These are phyloP conservation scores for Zaprionus obscuricornis DNA, from an alignment of 2,888 invertebrate species.

Conservation along the genomic window DNA sequence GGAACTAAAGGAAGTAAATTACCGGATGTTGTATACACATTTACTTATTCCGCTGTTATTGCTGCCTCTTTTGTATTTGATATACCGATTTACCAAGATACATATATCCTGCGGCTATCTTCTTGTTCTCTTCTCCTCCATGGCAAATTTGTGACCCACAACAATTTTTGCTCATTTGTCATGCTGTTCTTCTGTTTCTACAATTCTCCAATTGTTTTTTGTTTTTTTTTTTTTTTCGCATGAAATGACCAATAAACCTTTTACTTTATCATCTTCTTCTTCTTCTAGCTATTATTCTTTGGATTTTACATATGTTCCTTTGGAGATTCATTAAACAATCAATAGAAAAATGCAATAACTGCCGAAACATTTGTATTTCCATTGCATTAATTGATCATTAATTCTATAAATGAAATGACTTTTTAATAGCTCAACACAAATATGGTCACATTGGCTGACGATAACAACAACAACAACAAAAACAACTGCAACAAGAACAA, in stretches of 20 bases:
- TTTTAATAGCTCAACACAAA: slow-evolving; percentile 60
- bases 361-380: not conserved
- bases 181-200: slow-evolving; percentile 35
- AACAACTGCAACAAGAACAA: slow-evolving; percentile 30
- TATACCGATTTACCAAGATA: slow-evolving; percentile 61
- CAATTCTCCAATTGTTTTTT: slow-evolving; percentile 19
- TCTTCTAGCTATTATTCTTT: too few relatives aligned
- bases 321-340: too few relatives aligned
- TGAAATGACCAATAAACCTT: slow-evolving; percentile 55
- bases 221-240: slow-evolving; percentile 48
- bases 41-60: too few relatives aligned
- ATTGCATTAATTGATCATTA: slow-evolving; percentile 57
- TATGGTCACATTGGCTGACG: slow-evolving; percentile 21
- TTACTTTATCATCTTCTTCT: not conserved
- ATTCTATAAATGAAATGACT: slow-evolving; percentile 70
- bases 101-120: slow-evolving; percentile 67
- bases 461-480: slow-evolving; percentile 37
- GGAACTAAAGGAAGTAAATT: slow-evolving; percentile 82
- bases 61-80: slow-evolving; percentile 64
- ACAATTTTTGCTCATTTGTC: slow-evolving; percentile 59
- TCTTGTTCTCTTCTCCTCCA: slow-evolving; percentile 50
- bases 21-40: slow-evolving; percentile 82
- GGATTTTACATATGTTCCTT: too few relatives aligned
- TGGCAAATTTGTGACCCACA: too few relatives aligned
- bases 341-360: not conserved